Percentiles rank a stretch among this genome's conserved stretches.
These are phyloP conservation scores for Tyto alba DNA, from an alignment of 2,113 vertebrate species.

Conservation along the genomic window DNA sequence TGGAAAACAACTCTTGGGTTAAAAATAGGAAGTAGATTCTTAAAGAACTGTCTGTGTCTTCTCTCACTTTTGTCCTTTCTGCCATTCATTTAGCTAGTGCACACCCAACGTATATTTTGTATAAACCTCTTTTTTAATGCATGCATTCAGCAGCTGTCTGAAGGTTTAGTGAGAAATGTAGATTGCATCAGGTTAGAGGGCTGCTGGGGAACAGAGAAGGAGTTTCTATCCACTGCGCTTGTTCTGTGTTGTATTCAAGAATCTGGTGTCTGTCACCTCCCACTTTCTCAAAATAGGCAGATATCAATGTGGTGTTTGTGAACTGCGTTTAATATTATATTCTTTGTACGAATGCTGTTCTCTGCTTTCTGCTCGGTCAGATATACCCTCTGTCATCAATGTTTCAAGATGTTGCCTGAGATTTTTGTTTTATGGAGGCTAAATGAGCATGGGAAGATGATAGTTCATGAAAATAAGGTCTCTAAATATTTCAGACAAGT, in stretches of 20 bases:
- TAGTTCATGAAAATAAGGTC: neutral
- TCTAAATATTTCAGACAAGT: neutral
- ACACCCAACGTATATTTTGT: too few relatives aligned
- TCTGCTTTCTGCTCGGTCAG: neutral
- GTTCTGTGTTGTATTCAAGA: neutral
- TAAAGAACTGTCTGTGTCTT: neutral
- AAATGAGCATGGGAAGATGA: fast-evolving
- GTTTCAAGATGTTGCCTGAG: neutral
- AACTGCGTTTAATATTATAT: neutral
- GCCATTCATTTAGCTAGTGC: neutral
- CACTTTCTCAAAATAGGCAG: neutral
- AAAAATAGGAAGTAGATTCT: neutral
- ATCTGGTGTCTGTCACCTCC: neutral
- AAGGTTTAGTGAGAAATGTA: neutral
- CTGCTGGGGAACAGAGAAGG: neutral
- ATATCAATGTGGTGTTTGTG: neutral
- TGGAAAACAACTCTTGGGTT: neutral
- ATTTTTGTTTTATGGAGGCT: neutral
- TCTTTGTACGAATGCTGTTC: fast-evolving
- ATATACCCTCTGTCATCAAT: neutral
- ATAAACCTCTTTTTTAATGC: neutral
- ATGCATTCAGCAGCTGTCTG: neutral
- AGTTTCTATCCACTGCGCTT: neutral
- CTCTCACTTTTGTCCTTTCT: neutral
- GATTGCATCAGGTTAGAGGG: neutral